Conservation (phyloP, 2,888 invertebrate species). For the Smittia aterrima region DNA sequence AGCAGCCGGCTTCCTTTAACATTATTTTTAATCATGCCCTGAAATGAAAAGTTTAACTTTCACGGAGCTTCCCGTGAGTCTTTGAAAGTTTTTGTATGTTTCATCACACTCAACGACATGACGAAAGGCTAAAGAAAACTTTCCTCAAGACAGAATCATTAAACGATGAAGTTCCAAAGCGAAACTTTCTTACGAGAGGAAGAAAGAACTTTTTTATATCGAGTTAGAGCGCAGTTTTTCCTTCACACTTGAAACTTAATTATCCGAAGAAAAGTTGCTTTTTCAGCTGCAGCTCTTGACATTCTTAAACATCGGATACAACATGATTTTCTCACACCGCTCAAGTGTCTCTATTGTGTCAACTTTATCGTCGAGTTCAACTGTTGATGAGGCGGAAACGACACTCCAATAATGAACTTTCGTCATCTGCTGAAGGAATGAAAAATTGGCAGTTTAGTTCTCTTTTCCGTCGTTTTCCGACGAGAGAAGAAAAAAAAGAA, state of each 20-base stretch:
- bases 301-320: not conserved
- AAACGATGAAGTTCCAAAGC: no score
- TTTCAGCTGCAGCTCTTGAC: conserved; percentile 8
- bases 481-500: no score
- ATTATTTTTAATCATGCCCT: no score
- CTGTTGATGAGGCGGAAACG: not conserved
- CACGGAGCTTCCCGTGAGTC: no score
- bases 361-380: conserved; percentile 10
- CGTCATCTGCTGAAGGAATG: not conserved
- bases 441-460: not conserved
- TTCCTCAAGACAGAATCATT: no score
- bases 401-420: not conserved
- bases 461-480: not conserved
- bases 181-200: not conserved
- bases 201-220: not conserved
- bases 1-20: no score
- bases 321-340: conserved; percentile 6
- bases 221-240: not conserved
- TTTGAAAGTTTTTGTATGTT: no score
- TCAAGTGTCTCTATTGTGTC: not conserved
- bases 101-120: no score
- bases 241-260: conserved; percentile 16
- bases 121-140: no score
- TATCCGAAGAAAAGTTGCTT: conserved; percentile 15
- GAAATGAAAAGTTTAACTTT: no score